Evolutionary conservation across 2,888 invertebrate species (phyloP), one percentile per base, ranked within the genome.

Genomic region (Neoascia interrupta): DNA sequence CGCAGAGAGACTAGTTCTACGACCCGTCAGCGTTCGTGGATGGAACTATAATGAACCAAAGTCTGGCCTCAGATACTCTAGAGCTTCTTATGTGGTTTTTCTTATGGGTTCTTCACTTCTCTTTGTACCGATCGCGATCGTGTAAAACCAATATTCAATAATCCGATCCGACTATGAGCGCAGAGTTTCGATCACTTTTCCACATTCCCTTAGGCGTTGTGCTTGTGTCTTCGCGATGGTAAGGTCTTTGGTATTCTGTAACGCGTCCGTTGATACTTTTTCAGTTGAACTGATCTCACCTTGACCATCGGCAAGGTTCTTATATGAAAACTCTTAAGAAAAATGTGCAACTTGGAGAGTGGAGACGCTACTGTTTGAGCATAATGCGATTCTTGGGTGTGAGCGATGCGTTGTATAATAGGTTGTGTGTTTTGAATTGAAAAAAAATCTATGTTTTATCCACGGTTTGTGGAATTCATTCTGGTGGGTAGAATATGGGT

Each of bases 271-370:
- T 26, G 68, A 63, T 68, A 37, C 23, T 51, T 75, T 58, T 51
- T 34, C 39, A 58, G 39, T 45, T 64, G 43, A 53, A 82, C 81
- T 81, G 81, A 69, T 69, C 56, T 81, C 49, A 82, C 79, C 81
- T 82, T 83, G 82, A 51, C 58, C 76, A 72, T 45, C 47, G 58
- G 37, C 58, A 54, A 69, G 82, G 61, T 53, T 83, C 81, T 82
- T 82, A 81, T 82, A 82, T 70, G 54, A 82, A 64, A 69, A 31
- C 31, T 6, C 31, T n/a, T 8, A 39, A 49, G 15, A n/a, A 16
- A 21, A 37, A 5, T 5, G n/a, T 31, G 16, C 39, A 5, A 26
- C 51, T 49, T 37, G n/a, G 34, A 39, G 5, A 51, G 15, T 26
- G 54, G 21, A 23, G 51, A 15, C 69, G 51, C 47, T 68, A 47